Evolutionary conservation across 2,797 vertebrate genomes (phyloP).

Genomic region (Tapirus indicus): DNA sequence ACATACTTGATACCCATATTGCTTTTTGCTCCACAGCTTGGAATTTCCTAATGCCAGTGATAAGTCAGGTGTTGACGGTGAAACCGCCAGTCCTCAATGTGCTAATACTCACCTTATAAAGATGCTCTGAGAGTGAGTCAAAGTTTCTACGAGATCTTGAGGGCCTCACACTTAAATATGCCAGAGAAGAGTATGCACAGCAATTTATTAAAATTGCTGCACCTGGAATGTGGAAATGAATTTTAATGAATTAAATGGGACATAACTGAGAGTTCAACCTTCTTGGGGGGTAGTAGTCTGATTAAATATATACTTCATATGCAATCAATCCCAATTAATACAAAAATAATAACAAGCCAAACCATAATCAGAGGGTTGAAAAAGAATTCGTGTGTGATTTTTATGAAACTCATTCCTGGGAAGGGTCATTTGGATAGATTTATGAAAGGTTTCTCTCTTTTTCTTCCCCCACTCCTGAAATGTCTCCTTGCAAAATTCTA

Average conservation of each 20-base stretch:
- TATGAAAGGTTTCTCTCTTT: not conserved
- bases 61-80: not conserved
- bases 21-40: not conserved
- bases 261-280: not conserved
- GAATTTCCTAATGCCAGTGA: slow-evolving; percentile 18
- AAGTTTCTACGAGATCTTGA: slow-evolving; percentile 9
- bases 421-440: not conserved
- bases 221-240: not conserved
- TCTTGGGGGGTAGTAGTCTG: not conserved
- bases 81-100: not conserved
- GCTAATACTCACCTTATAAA: not conserved
- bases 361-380: not conserved
- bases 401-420: not conserved
- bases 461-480: not conserved
- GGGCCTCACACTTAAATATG: not conserved
- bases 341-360: slow-evolving; percentile 11
- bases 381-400: not conserved
- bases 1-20: not conserved
- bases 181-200: not conserved
- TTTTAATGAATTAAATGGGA: not conserved
- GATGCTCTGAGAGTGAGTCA: slow-evolving; percentile 27
- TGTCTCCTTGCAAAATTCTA: not conserved
- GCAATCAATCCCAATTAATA: not conserved
- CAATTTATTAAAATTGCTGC: not conserved
- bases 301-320: not conserved